Evolutionary conservation across 1,140 invertebrate species (phyloP), one percentile per base, ranked within the genome.

Genomic region (Berghia stephanieae): DNA sequence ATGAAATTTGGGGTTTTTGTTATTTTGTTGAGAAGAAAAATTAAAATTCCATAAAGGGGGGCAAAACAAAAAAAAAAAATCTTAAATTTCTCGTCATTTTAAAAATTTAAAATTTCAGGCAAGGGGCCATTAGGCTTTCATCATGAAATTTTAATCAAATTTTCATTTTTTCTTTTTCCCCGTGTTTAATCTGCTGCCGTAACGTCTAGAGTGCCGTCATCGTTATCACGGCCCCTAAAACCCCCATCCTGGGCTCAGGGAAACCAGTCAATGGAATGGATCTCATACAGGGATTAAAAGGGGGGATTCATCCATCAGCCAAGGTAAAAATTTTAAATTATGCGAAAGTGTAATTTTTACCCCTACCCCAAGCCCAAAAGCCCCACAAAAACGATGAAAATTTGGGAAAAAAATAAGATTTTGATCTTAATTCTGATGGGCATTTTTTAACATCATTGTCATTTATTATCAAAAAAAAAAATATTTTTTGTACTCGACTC

Each of bases 171-270:
- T 74, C 77, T 68, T 34, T 82, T n/a, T n/a, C 79, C 43, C 94
- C 95, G 95, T 98, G 84, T 98, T 96, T 92, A 99, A 87, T 96
- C 96, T 91, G 96, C 97, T 82, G 97, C 83, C 93, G 97, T 87
- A 99, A 99, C 91, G 97, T 90, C 93, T 99, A 87, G 97, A 98
- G 92, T 98, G 96, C 91, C 96, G 98, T 92, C 96, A 98, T 90
- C 92, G 96, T 81, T 78, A 82, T 27, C 81, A 73, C 42, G 82
- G 78, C 52, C 67, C 80, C 6, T 75, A 78, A 49, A 75, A 79
- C 93, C 93, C 87, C 93, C 95, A 82, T 78, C 16, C 72, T 57
- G 44, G 75, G 38, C 42, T 46, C 57, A 38, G 46, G 55, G 63
- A 79, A 83, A 68, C 43, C 76, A 18, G 60, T 79, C 55, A 86